phyloP scores from a whole-genome alignment of 2,888 invertebrate species.

The Tromatobia lineatoria region DNA sequence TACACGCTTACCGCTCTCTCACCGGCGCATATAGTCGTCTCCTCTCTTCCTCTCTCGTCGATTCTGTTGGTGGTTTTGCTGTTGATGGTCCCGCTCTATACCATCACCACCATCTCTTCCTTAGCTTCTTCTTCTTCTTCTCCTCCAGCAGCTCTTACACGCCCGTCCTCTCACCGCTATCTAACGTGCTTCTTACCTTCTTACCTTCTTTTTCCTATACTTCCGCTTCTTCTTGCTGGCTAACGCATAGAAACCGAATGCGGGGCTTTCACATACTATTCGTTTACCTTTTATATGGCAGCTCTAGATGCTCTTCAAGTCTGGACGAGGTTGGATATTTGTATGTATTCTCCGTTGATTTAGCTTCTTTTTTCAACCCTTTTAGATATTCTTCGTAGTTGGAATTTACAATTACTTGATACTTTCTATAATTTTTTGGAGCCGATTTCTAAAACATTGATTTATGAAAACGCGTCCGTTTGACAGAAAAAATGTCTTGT shows the following conservation, averaged over 20 bases:
- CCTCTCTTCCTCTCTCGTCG: conserved; percentile 67
- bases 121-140: conserved; percentile 6
- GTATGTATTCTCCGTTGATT: no score
- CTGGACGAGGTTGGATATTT: background rate
- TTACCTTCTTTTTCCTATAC: conserved; percentile 58
- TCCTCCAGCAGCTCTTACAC: conserved; percentile 9
- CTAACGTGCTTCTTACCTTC: conserved; percentile 58
- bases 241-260: conserved; percentile 13
- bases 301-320: background rate
- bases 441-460: no score
- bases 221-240: conserved; percentile 60
- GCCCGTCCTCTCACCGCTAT: conserved; percentile 49
- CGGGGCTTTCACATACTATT: conserved; percentile 5
- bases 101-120: conserved; percentile 53
- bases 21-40: conserved; percentile 70
- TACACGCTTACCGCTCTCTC: conserved; percentile 76
- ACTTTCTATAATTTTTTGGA: no score
- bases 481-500: no score
- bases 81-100: conserved; percentile 60
- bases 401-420: no score
- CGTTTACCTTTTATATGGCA: background rate
- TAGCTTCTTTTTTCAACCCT: no score
- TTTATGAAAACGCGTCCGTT: no score
- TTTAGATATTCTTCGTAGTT: no score
- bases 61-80: conserved; percentile 43